Conservation (phyloP, 2,888 invertebrate genomes). For the Pegoplata infirma region DNA sequence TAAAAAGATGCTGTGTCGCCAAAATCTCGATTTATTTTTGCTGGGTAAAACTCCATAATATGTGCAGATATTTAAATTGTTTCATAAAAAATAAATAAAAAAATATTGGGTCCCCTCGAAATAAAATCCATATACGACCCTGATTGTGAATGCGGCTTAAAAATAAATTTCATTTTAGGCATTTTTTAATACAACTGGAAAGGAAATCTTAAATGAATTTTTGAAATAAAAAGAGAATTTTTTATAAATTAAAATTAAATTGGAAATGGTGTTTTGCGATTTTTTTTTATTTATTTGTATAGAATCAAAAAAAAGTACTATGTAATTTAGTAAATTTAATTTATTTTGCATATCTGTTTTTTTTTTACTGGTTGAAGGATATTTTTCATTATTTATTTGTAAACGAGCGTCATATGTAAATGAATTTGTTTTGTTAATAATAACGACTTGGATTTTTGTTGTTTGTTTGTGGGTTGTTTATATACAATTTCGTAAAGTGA, state of each 20-base stretch:
- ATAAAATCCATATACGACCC: too few species aligned
- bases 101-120: too few species aligned
- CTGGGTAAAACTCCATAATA: too few species aligned
- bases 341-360: slow-evolving; percentile 19
- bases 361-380: neutral
- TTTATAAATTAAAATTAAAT: neutral
- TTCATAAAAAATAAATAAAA: too few species aligned
- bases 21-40: too few species aligned
- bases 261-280: neutral
- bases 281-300: neutral
- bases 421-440: too few species aligned
- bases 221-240: neutral
- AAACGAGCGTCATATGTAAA: neutral
- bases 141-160: too few species aligned
- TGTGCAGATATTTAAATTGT: too few species aligned
- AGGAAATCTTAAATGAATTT: neutral
- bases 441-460: neutral
- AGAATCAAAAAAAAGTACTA: neutral
- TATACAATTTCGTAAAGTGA: slow-evolving; percentile 32
- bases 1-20: too few species aligned
- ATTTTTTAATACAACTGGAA: too few species aligned
- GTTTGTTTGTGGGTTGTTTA: slow-evolving; percentile 2
- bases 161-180: too few species aligned
- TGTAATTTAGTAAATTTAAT: neutral
- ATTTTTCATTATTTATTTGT: neutral